Evolutionary conservation across 35 echinoderm and acorn worm genomes (phyloP).

Genomic region (Anneissia japonica): DNA sequence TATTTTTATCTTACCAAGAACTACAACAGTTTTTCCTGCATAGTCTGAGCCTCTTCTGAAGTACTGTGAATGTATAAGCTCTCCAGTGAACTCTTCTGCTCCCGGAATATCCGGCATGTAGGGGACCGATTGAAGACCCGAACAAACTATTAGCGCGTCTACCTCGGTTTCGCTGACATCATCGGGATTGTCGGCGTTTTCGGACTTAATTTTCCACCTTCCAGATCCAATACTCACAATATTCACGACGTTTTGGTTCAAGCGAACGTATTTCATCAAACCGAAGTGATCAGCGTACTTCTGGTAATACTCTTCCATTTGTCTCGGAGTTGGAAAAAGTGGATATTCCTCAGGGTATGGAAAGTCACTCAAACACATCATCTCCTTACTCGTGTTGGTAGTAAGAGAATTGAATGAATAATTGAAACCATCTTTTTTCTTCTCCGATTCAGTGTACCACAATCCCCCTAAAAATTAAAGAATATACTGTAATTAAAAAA

Average conservation of each 20-base stretch:
- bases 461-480: not conserved
- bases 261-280: not conserved
- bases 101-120: not conserved
- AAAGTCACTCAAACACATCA: conserved; percentile 23
- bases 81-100: not conserved
- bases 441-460: not conserved
- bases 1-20: not conserved
- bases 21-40: not conserved
- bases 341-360: not conserved
- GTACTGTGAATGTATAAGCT: not conserved
- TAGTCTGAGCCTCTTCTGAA: not conserved
- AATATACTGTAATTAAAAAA: no score
- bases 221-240: not conserved
- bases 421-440: not conserved
- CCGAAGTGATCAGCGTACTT: not conserved
- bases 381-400: conserved; percentile 19
- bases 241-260: not conserved
- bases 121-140: not conserved
- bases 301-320: not conserved
- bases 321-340: not conserved
- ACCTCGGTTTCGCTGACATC: not conserved
- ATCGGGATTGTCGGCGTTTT: not conserved
- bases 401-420: not conserved
- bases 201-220: not conserved
- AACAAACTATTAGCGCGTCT: not conserved